Percentiles rank a stretch among this genome's conserved stretches.
Evolutionary conservation across 2,888 invertebrate species (phyloP).

Genomic region (Onthophagus sagittarius): DNA sequence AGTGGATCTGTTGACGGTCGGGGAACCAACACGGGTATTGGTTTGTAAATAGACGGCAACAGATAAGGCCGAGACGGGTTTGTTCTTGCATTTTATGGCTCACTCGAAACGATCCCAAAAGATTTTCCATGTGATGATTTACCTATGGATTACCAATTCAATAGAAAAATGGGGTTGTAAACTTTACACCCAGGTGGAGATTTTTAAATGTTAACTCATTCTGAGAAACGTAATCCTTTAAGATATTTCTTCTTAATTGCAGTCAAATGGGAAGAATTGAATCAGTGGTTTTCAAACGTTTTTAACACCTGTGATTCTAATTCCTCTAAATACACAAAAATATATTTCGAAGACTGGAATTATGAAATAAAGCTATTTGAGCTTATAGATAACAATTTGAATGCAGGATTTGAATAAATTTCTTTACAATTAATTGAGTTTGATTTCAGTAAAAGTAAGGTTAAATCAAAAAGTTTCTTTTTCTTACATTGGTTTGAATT

Average conservation of each 20-base stretch:
- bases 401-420: too few species aligned
- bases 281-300: too few species aligned
- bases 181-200: background rate
- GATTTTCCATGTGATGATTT: background rate
- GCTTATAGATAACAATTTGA: too few species aligned
- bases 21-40: slow-evolving; percentile 12
- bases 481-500: too few species aligned
- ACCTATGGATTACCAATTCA: background rate
- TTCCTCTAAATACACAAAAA: too few species aligned
- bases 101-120: background rate
- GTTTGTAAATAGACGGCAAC: slow-evolving; percentile 10
- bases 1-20: slow-evolving; percentile 17
- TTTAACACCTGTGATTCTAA: too few species aligned
- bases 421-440: too few species aligned
- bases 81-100: background rate
- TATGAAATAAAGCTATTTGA: too few species aligned
- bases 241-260: background rate
- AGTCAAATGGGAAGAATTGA: too few species aligned
- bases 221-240: background rate
- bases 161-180: background rate
- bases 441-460: too few species aligned
- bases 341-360: too few species aligned
- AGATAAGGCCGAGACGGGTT: background rate
- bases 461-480: too few species aligned
- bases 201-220: background rate